These are phyloP conservation scores for Mola mola DNA, from an alignment of 2,113 vertebrate species.

Conservation along the genomic window DNA sequence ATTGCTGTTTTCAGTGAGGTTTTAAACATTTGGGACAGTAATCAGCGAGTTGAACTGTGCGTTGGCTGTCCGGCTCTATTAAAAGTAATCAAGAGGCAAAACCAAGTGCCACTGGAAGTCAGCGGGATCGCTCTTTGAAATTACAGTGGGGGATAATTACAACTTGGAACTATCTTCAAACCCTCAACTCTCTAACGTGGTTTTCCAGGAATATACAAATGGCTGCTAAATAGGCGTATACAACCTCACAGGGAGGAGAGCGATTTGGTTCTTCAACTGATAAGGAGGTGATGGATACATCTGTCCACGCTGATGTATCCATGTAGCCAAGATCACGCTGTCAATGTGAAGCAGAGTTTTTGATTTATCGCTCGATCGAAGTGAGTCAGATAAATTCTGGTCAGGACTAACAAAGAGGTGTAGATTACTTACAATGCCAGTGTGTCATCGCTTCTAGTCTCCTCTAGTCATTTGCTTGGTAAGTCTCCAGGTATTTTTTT, in stretches of 20 bases:
- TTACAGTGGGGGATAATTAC: conserved; percentile 64
- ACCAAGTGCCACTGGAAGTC: conserved; percentile 55
- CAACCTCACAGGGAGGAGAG: conserved; percentile 24
- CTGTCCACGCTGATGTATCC: too few relatives aligned
- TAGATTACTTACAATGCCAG: conserved; percentile 41
- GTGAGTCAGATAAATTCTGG: conserved; percentile 43
- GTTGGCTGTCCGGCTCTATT: conserved; percentile 51
- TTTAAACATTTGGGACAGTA: conserved; percentile 61
- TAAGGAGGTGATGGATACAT: conserved; percentile 40
- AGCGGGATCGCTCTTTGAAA: conserved; percentile 44
- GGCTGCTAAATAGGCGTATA: conserved; percentile 37
- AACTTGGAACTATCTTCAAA: conserved; percentile 45
- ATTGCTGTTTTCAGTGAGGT: conserved; percentile 62
- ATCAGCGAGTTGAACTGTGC: conserved; percentile 39
- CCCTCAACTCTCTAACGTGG: conserved; percentile 29
- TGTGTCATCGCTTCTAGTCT: conserved; percentile 58
- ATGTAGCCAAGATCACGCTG: conserved; percentile 42
- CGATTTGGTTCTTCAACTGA: too few relatives aligned
- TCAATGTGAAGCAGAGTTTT: conserved; percentile 21
- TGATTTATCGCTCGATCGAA: conserved; percentile 37
- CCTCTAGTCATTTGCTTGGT: conserved; percentile 29
- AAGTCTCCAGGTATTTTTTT: conserved; percentile 51
- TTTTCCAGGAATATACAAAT: conserved; percentile 65
- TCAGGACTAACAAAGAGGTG: conserved; percentile 53
- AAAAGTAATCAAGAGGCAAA: conserved; percentile 55